A percentile compares a stretch with the other conserved stretches of the same genome.
Conservation (phyloP, 2,888 invertebrate genomes). For the Suillia variegata region DNA sequence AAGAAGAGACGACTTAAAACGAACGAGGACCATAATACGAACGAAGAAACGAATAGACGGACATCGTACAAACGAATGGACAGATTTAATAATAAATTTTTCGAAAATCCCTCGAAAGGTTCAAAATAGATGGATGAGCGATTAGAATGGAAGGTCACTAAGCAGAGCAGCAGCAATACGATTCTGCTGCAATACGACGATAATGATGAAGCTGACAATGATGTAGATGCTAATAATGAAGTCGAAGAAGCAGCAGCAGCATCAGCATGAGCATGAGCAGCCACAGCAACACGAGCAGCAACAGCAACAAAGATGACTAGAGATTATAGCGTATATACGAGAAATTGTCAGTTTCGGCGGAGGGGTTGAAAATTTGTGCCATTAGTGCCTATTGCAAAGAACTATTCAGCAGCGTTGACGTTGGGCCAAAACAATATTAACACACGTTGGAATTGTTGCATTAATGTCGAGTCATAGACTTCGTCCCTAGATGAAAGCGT, state of each 20-base stretch:
- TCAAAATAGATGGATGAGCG: constrained; percentile 9
- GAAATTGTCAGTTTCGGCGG: too few species aligned
- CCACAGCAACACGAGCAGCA: not conserved
- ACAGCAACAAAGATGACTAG: not conserved
- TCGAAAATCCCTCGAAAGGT: constrained; percentile 22
- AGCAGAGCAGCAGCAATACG: too few species aligned
- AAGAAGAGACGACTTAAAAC: too few species aligned
- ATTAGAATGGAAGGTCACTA: constrained; percentile 6
- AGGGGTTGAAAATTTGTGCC: too few species aligned
- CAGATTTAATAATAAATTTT: constrained; percentile 16
- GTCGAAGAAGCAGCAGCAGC: not conserved
- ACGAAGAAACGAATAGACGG: not conserved
- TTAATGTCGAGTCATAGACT: too few species aligned
- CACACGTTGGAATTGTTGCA: too few species aligned
- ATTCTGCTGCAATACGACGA: too few species aligned
- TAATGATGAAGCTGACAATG: not conserved
- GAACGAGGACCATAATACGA: too few species aligned
- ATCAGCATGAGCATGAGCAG: not conserved
- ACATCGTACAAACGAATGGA: not conserved
- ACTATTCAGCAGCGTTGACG: too few species aligned
- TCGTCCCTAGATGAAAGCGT: too few species aligned
- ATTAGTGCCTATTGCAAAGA: too few species aligned
- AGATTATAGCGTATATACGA: not conserved
- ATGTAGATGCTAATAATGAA: not conserved
- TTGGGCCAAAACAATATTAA: too few species aligned